Percentiles rank a stretch among this genome's conserved stretches.
phyloP scores from a whole-genome alignment of 2,797 vertebrate genomes.

The Danio aesculapii region DNA sequence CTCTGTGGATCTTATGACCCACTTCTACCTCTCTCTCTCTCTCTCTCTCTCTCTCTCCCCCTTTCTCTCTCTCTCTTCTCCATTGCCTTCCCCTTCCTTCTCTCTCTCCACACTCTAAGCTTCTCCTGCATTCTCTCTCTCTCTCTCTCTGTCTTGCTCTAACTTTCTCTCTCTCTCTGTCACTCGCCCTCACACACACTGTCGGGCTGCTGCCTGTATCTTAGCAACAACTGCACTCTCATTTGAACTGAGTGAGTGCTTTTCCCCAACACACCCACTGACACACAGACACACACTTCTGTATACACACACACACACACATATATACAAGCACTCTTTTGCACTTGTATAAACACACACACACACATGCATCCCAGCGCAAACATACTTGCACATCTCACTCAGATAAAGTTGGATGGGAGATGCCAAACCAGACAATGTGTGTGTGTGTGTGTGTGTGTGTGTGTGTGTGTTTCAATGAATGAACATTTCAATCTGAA shows the following conservation, averaged over 20 bases:
- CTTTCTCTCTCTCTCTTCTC: constrained; percentile 65
- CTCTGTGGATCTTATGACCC: constrained; percentile 96
- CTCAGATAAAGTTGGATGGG: constrained; percentile 8
- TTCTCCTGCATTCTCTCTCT: constrained; percentile 32
- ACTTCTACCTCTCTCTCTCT: constrained; percentile 85
- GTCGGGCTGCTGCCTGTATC: constrained; percentile 94
- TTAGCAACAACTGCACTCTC: constrained; percentile 99
- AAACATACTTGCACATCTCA: constrained; percentile 56
- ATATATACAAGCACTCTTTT: constrained; percentile 50
- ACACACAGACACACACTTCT: constrained; percentile 57
- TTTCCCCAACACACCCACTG: constrained; percentile 75
- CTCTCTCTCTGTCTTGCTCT: constrained; percentile 53
- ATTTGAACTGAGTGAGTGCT: constrained; percentile 85
- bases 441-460: constrained; percentile 23
- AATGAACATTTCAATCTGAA: background rate
- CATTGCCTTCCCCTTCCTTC: constrained; percentile 50
- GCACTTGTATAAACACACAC: constrained; percentile 53
- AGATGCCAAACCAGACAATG: constrained; percentile 3
- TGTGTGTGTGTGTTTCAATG: constrained; percentile 17
- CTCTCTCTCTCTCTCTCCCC: constrained; percentile 43
- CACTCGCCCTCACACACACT: constrained; percentile 75
- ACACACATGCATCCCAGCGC: constrained; percentile 45
- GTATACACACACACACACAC: constrained; percentile 73
- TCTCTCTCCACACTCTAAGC: constrained; percentile 37
- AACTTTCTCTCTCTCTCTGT: constrained; percentile 58